Percentiles rank a stretch among this genome's conserved stretches.
These are phyloP conservation scores for Helicoverpa zea DNA, from an alignment of 1,140 invertebrate species.

Conservation along the genomic window DNA sequence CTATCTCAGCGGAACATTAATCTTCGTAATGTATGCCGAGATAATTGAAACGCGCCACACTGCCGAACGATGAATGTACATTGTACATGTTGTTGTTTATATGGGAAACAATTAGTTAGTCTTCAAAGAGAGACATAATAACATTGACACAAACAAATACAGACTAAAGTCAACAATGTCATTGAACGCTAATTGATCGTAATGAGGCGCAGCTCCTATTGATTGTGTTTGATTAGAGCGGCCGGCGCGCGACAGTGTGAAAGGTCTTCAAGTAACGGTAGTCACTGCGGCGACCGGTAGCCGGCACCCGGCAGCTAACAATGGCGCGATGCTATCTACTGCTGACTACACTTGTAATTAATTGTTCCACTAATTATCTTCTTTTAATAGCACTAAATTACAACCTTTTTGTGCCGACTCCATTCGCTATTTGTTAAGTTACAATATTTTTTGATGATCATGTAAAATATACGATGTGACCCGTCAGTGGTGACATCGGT, in stretches of 20 bases:
- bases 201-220: slow-evolving; percentile 5
- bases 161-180: not conserved
- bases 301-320: slow-evolving; percentile 15
- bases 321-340: slow-evolving; percentile 39
- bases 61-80: not conserved
- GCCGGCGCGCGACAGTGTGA: slow-evolving; percentile 17
- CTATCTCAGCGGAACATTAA: not conserved
- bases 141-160: not conserved
- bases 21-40: not conserved
- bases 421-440: not conserved
- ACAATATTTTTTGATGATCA: too few relatives aligned
- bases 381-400: slow-evolving; percentile 31
- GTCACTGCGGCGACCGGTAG: not conserved
- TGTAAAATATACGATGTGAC: too few relatives aligned
- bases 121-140: not conserved
- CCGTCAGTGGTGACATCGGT: not conserved
- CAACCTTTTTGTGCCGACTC: slow-evolving; percentile 1
- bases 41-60: not conserved
- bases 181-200: slow-evolving; percentile 23
- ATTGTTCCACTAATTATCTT: slow-evolving; percentile 20
- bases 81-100: not conserved
- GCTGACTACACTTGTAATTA: slow-evolving; percentile 22
- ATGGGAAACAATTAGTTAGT: not conserved
- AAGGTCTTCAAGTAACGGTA: slow-evolving; percentile 43
- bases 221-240: slow-evolving; percentile 5